These are phyloP conservation scores for Nomada ferruginata DNA, from an alignment of 2,888 invertebrate genomes.

Conservation along the genomic window DNA sequence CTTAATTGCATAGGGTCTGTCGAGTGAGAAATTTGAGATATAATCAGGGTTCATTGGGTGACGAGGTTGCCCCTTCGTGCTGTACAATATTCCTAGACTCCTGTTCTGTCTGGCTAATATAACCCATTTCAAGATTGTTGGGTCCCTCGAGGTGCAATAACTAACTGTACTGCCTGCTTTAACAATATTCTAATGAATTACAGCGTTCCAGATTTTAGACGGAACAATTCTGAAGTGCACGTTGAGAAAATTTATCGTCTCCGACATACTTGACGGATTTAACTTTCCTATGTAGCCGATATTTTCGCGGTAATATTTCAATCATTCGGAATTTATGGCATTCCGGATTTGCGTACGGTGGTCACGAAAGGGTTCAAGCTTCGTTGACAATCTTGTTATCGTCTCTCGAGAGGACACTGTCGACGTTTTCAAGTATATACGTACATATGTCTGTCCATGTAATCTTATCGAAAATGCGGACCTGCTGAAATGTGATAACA, in stretches of 20 bases:
- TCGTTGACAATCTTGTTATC: slow-evolving; percentile 21
- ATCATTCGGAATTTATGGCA: neutral
- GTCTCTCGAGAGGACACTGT: neutral
- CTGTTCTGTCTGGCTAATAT: slow-evolving; percentile 11
- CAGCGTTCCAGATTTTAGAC: neutral
- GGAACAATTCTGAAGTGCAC: neutral
- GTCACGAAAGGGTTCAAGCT: neutral
- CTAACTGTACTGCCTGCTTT: slow-evolving; percentile 13
- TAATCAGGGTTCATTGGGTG: slow-evolving; percentile 9
- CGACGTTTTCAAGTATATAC: neutral
- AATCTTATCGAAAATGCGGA: too few species aligned
- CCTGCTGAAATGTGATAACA: too few species aligned
- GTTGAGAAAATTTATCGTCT: neutral
- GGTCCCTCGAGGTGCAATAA: slow-evolving; percentile 12
- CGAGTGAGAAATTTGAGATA: slow-evolving; percentile 11
- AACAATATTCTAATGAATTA: slow-evolving; percentile 18
- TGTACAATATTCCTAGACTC: neutral
- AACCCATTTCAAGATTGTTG: neutral
- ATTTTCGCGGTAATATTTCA: slow-evolving; percentile 14
- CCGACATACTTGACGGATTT: neutral
- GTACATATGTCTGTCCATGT: too few species aligned
- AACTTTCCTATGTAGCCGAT: neutral
- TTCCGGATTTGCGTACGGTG: neutral
- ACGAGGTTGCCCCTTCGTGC: neutral
- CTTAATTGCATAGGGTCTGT: neutral